A percentile compares a stretch with the other conserved stretches of the same genome.
Evolutionary conservation across 2,888 invertebrate species (phyloP).

Genomic region (Holacanthella duospinosa): DNA sequence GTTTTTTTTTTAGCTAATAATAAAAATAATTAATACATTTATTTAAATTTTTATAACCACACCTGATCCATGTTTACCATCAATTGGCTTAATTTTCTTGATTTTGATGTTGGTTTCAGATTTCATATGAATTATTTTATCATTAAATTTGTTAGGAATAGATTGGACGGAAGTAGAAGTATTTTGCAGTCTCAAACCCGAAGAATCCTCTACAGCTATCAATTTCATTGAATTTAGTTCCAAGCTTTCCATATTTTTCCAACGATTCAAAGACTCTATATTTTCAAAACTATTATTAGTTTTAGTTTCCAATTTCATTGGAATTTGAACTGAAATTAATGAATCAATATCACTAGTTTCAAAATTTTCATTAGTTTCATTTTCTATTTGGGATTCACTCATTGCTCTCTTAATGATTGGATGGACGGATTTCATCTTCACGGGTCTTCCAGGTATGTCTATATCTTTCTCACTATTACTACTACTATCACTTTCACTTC

Average conservation of each 20-base stretch:
- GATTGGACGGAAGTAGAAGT: neutral
- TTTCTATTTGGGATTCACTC: neutral
- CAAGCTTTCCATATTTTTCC: conserved; percentile 27
- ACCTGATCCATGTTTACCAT: neutral
- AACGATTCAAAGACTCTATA: conserved; percentile 25
- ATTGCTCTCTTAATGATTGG: neutral
- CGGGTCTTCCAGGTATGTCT: neutral
- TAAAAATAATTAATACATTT: too few species aligned
- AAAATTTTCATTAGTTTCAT: neutral
- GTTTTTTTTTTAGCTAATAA: too few species aligned
- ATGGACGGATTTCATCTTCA: neutral
- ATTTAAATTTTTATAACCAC: too few species aligned
- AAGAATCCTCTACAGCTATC: neutral
- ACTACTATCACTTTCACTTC: neutral
- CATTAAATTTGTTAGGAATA: neutral
- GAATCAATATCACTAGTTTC: neutral
- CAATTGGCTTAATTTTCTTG: neutral
- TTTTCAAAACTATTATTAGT: neutral
- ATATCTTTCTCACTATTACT: neutral
- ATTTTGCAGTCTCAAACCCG: neutral
- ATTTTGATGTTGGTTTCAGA: neutral
- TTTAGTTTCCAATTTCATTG: neutral
- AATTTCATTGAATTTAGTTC: neutral
- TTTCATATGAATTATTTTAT: too few species aligned
- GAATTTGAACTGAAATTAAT: neutral